A percentile compares a stretch with the other conserved stretches of the same genome.
Conservation (phyloP, 1,140 invertebrate genomes). For the Drosophila burlai region DNA sequence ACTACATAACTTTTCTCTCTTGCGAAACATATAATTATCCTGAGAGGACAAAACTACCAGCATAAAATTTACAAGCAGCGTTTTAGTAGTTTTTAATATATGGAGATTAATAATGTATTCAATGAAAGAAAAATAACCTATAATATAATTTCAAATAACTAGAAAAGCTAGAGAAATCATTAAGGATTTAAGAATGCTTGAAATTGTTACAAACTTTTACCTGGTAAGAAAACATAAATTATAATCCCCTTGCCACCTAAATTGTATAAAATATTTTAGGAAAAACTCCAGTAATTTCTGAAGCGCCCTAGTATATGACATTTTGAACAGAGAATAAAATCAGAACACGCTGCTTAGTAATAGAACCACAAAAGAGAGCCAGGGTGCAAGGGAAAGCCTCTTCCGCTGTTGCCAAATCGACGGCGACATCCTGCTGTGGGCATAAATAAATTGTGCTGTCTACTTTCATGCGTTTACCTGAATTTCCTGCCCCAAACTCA, state of each 20-base stretch:
- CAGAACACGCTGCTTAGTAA: neutral
- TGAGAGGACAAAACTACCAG: too few species aligned
- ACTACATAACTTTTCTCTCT: neutral
- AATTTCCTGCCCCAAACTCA: constrained; percentile 14
- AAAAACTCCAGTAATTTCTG: neutral
- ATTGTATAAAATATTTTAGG: neutral
- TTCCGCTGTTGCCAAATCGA: constrained; percentile 69
- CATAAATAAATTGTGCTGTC: constrained; percentile 73
- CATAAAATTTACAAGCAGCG: too few species aligned
- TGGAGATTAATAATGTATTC: too few species aligned
- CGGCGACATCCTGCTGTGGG: constrained; percentile 61
- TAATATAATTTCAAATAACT: too few species aligned
- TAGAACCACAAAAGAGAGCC: neutral
- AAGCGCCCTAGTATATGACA: neutral
- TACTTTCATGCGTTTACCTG: constrained; percentile 64
- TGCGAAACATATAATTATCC: neutral
- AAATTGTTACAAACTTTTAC: too few species aligned
- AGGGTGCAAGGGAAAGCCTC: constrained; percentile 10
- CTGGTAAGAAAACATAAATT: neutral
- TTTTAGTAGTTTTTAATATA: too few species aligned
- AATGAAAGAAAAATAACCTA: too few species aligned
- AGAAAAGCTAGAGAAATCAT: too few species aligned
- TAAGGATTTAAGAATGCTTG: too few species aligned
- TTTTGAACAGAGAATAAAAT: neutral
- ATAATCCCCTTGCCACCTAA: too few species aligned